Base-by-base conservation (phyloP, 2,797 vertebrate species). In the Mareca penelope region DNA sequence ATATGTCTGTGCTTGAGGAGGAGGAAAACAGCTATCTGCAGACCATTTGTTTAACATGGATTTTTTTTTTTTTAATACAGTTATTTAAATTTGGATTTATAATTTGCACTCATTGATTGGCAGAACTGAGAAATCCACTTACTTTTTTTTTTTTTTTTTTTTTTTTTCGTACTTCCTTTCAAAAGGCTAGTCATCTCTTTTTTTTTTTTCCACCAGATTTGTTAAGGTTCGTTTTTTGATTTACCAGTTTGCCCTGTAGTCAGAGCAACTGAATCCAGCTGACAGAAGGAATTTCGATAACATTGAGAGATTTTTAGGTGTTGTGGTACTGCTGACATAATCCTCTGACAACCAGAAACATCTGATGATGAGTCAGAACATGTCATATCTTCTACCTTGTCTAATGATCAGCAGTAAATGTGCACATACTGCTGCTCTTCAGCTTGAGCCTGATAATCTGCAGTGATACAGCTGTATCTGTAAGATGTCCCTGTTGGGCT, bases 61-160 rank as follows among this genome's bases (percentile, higher is more conserved):
- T 91, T 73, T 80, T 37, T 42, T 69, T 69, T 53, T 77, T 82
- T 40, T 39, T 72, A 33, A 35, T 11, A 46, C 15, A 19, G 2
- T 59, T 87, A 22, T 61, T 89, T 52, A 73, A 52, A 79, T 77
- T 14, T 75, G 16, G 17, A 31, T 24, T 71, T 60, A 10, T 48
- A 68, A 73, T 82, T 92, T 68, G 5, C 16, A 46, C 5, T 77
- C 23, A 55, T 7, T 26, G 12, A 14, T 73, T 35, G 5, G 3
- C 6, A 28, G 44, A 89, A 91, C 12, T 42, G 31, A 77, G 24
- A 68, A 80, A 84, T 15, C 8, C 21, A 48, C 3, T 65, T 26
- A 29, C 19, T 84, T 80, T 56, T 0, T 2, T 10, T 4, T 6
- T 84, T 80, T 56, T 0, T 2, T 10, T 4, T 6, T 5, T 31